Conservation (phyloP, 2,888 invertebrate species). For the Drosophila antonietae region DNA sequence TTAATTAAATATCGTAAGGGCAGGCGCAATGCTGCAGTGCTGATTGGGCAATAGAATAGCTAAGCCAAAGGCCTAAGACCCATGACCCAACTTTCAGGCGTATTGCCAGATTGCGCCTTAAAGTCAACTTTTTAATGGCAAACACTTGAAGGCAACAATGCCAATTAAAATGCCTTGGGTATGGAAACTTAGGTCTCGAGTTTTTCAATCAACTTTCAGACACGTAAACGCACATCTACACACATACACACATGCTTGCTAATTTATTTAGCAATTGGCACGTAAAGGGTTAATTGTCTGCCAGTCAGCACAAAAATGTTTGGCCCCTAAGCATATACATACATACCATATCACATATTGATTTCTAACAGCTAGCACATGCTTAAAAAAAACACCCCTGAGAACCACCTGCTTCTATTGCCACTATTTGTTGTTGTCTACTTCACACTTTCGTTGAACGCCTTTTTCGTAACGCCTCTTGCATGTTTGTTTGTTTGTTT, state of each 20-base stretch:
- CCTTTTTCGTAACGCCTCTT: slow-evolving; percentile 41
- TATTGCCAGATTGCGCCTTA: slow-evolving; percentile 39
- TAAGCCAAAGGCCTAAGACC: slow-evolving; percentile 25
- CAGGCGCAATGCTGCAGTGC: slow-evolving; percentile 27
- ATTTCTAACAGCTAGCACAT: slow-evolving; percentile 72
- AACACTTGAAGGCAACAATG: slow-evolving; percentile 44
- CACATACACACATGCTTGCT: slow-evolving; percentile 22
- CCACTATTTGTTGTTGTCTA: slow-evolving; percentile 8
- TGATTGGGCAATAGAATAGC: slow-evolving; percentile 38
- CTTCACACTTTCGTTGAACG: slow-evolving; percentile 65
- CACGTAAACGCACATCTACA: slow-evolving; percentile 7
- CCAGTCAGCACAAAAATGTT: slow-evolving; percentile 63
- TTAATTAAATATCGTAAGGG: slow-evolving; percentile 63
- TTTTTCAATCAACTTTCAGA: slow-evolving; percentile 54
- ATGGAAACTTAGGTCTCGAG: slow-evolving; percentile 8
- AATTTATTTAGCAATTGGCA: slow-evolving; percentile 72
- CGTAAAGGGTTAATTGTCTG: slow-evolving; percentile 76
- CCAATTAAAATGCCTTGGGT: slow-evolving; percentile 63
- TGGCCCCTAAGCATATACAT: slow-evolving; percentile 10
- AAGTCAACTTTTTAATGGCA: slow-evolving; percentile 56
- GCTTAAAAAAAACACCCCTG: slow-evolving; percentile 22
- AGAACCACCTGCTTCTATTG: not conserved
- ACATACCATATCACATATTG: slow-evolving; percentile 55
- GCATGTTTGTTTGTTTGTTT: slow-evolving; percentile 57
- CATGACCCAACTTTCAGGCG: slow-evolving; percentile 30